phyloP scores from a whole-genome alignment of 2,797 vertebrate species.

The Cryptoblepharus egeriae region DNA sequence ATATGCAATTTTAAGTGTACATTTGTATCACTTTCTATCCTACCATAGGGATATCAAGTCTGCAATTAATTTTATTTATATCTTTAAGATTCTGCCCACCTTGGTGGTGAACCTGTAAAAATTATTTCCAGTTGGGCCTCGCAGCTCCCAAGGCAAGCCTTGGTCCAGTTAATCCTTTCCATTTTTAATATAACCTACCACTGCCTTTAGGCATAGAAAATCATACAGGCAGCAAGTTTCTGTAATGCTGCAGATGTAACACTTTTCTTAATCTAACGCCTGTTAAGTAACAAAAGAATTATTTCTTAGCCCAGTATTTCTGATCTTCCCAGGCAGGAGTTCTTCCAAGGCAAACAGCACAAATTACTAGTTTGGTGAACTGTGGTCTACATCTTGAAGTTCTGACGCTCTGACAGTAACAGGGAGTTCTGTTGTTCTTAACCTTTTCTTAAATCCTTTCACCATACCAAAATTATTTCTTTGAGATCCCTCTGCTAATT shows the following conservation, averaged over 20 bases:
- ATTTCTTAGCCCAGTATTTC: background rate
- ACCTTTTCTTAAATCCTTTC: background rate
- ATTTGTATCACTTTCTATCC: too few relatives aligned
- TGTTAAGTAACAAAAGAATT: background rate
- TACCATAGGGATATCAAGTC: too few relatives aligned
- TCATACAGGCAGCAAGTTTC: too few relatives aligned
- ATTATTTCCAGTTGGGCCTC: too few relatives aligned
- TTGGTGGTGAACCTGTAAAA: too few relatives aligned
- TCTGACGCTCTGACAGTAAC: background rate
- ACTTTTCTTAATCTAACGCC: background rate
- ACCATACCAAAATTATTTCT: background rate
- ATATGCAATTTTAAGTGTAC: too few relatives aligned
- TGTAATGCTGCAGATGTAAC: background rate
- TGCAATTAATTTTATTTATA: too few relatives aligned
- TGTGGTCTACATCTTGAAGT: background rate
- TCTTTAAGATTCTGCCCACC: too few relatives aligned
- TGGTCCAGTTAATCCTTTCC: background rate
- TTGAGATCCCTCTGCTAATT: conserved; percentile 1
- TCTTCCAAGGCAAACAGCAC: background rate
- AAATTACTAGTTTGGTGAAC: background rate
- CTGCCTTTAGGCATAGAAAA: background rate
- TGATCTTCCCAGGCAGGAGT: background rate
- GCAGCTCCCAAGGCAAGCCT: too few relatives aligned
- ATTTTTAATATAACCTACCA: background rate
- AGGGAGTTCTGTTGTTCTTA: background rate